These are phyloP conservation scores for Cyanoderma ruficeps DNA, from an alignment of 2,113 vertebrate genomes.

Conservation along the genomic window DNA sequence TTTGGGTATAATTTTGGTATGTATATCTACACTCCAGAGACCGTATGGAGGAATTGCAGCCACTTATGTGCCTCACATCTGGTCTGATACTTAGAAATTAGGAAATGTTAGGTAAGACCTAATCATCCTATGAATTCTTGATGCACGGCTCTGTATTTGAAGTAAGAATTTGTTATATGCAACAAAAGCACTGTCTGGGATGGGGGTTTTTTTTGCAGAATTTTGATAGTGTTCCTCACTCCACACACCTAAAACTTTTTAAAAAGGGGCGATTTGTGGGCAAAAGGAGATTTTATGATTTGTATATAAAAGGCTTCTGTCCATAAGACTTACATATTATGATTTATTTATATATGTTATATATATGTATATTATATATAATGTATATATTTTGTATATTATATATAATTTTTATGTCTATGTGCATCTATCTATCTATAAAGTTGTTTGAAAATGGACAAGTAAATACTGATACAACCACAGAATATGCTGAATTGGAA, in stretches of 20 bases:
- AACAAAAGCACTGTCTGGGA: neutral
- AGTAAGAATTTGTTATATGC: neutral
- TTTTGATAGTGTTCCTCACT: accelerated
- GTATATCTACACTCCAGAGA: neutral
- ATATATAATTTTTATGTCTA: neutral
- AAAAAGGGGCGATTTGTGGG: neutral
- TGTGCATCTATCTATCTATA: accelerated
- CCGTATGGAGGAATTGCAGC: accelerated
- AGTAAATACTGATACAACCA: neutral
- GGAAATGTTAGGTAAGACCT: neutral
- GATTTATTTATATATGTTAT: neutral
- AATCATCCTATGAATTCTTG: neutral
- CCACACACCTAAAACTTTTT: accelerated
- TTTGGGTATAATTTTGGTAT: neutral
- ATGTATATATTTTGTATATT: neutral
- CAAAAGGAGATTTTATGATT: neutral
- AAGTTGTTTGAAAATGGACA: neutral
- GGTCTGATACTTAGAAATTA: neutral
- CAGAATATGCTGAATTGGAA: neutral
- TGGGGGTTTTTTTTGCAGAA: neutral
- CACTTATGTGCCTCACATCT: neutral
- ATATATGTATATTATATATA: neutral
- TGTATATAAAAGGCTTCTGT: neutral
- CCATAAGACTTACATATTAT: too few relatives aligned
- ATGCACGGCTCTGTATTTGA: neutral